Base-by-base conservation (phyloP, 2,113 vertebrate genomes). In the Picathartes gymnocephalus region DNA sequence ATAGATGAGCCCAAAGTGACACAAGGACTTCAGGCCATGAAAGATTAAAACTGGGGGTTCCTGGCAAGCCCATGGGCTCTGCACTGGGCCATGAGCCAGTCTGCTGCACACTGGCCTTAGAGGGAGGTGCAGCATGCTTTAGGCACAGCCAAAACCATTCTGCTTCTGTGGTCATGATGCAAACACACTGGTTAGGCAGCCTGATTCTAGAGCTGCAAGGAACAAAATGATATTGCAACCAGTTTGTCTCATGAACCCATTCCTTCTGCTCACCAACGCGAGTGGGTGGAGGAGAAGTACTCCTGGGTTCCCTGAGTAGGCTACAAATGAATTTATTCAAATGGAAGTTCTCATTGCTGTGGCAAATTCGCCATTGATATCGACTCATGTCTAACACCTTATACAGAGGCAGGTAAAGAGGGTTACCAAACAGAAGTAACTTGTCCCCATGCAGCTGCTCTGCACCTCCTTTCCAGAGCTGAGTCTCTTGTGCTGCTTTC, bases 231-330 rank as follows among this genome's bases (percentile, higher is more conserved):
- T 48, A 12, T 10, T 44, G 30, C 30, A 51, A 28, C 37, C 40
- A 35, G 22, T 44, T 90, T 25, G 18, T n/a, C 35, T 68, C 65
- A n/a, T 0, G 0, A 86, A 25, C 35, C 54, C 1, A 0, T 33
- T 39, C 28, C 51, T 48, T 42, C 25, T 48, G 7, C 76, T 53
- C 61, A 42, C 0, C 0, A 4, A n/a, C 19, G 50, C 0, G 0
- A 48, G 25, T 10, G 7, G 20, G 44, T 7, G 31, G 44, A 68
- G 39, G 0, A 1, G 47, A 39, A 20, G 60, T 1, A 2, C 21
- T 88, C 56, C 40, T 48, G 51, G 25, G 23, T 15, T 37, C 57
- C 47, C n/a, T 12, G 15, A n/a, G n/a, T 3, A 35, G 39, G 19
- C 22, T 81, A 62, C 69, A 88, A 90, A 42, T n/a, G 0, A 27